Evolutionary conservation across 2,113 vertebrate species (phyloP).

Genomic region (Ahaetulla prasina): DNA sequence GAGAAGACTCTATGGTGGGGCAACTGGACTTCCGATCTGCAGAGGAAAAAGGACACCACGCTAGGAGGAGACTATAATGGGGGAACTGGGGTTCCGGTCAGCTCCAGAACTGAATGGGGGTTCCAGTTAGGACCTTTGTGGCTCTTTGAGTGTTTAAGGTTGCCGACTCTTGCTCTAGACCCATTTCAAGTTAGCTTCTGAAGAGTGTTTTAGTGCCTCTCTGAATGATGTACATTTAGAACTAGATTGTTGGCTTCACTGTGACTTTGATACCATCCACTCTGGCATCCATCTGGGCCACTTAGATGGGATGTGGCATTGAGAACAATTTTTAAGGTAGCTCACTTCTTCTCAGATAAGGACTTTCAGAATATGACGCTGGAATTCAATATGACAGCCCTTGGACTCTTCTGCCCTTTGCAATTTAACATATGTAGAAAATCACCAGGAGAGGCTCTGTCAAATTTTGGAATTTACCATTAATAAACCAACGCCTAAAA

Average conservation of each 20-base stretch:
- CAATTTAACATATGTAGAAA: background rate
- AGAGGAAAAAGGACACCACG: too few relatives aligned
- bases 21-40: too few relatives aligned
- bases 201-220: background rate
- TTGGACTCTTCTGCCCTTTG: background rate
- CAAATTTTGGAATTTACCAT: background rate
- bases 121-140: too few relatives aligned
- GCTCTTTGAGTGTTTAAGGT: too few relatives aligned
- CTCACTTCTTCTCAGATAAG: background rate
- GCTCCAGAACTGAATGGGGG: too few relatives aligned
- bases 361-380: background rate
- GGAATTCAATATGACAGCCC: background rate
- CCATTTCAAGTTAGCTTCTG: background rate
- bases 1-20: too few relatives aligned
- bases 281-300: background rate
- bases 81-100: too few relatives aligned
- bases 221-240: background rate
- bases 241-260: background rate
- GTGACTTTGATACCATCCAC: background rate
- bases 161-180: too few relatives aligned
- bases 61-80: too few relatives aligned
- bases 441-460: background rate
- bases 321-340: background rate
- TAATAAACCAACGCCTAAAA: background rate
- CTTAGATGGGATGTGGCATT: background rate